Evolutionary conservation across 2,888 invertebrate species (phyloP).

Genomic region (Mactromeris polynyma): DNA sequence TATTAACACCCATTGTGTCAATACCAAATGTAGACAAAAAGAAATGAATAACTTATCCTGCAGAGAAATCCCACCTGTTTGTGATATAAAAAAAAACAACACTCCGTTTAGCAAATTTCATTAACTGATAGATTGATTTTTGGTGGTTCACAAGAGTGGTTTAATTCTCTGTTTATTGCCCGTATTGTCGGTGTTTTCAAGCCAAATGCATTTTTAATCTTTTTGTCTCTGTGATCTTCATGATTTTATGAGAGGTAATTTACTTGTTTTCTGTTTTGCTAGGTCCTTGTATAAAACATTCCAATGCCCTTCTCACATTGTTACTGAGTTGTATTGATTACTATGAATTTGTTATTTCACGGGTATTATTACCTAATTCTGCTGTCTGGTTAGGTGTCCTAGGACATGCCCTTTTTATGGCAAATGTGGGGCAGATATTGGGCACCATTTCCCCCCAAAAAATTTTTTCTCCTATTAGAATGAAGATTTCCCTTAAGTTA

Average conservation of each 20-base stretch:
- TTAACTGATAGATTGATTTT: not conserved
- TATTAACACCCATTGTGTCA: not conserved
- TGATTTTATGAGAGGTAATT: not conserved
- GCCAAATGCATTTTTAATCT: not conserved
- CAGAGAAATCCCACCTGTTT: not conserved
- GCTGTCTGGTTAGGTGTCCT: not conserved
- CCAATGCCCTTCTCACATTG: not conserved
- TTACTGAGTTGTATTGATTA: not conserved
- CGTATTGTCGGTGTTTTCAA: not conserved
- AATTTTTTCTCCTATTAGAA: no score
- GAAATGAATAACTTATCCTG: not conserved
- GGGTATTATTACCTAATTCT: not conserved
- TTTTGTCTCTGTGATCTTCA: not conserved
- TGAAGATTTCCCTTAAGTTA: no score
- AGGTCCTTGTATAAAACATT: not conserved
- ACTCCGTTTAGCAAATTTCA: not conserved
- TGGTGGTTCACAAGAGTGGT: not conserved
- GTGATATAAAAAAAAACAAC: no score
- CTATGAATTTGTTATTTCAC: not conserved
- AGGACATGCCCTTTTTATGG: no score
- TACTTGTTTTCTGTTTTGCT: not conserved
- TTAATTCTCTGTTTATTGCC: not conserved
- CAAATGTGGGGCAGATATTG: no score
- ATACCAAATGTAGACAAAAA: not conserved
- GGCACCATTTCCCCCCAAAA: no score